Percentiles rank a stretch among this genome's conserved stretches.
Evolutionary conservation across 2,113 vertebrate genomes (phyloP).

Genomic region (zebrafish (Danio rerio)): DNA sequence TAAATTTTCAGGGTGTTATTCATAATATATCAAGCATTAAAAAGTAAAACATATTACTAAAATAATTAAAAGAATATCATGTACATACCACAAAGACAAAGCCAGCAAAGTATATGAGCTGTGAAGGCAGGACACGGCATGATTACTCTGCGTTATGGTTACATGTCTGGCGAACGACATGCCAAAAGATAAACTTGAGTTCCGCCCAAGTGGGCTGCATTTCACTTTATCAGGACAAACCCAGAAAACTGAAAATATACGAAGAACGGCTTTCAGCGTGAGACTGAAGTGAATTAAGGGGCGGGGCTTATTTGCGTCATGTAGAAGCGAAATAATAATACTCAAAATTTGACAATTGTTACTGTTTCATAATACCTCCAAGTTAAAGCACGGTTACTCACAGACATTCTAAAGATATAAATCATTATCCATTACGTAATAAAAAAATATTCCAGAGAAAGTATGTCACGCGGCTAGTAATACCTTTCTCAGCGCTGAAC

Average conservation of each 20-base stretch:
- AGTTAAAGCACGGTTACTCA: accelerated
- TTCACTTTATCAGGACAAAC: not conserved
- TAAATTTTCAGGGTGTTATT: not conserved
- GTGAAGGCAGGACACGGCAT: slow-evolving; percentile 9
- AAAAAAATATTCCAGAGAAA: not conserved
- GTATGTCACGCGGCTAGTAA: not conserved
- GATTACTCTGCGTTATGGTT: not conserved
- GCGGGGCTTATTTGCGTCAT: not conserved
- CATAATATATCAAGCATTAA: not conserved
- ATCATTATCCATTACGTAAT: not conserved
- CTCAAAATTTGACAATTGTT: not conserved
- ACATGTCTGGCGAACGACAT: not conserved
- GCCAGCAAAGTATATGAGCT: not conserved
- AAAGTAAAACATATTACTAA: not conserved
- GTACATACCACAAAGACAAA: slow-evolving; percentile 40
- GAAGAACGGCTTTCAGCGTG: not conserved
- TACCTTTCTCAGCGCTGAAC: not conserved
- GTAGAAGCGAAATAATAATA: not conserved
- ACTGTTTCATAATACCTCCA: not conserved
- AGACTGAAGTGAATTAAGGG: accelerated
- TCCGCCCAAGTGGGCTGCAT: not conserved
- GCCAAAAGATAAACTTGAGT: not conserved
- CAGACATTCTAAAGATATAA: not conserved
- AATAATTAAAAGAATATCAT: not conserved
- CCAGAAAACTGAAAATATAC: not conserved